A percentile compares a stretch with the other conserved stretches of the same genome.
These are phyloP conservation scores for Manis pentadactyla DNA, from an alignment of 2,797 vertebrate species.

Conservation along the genomic window DNA sequence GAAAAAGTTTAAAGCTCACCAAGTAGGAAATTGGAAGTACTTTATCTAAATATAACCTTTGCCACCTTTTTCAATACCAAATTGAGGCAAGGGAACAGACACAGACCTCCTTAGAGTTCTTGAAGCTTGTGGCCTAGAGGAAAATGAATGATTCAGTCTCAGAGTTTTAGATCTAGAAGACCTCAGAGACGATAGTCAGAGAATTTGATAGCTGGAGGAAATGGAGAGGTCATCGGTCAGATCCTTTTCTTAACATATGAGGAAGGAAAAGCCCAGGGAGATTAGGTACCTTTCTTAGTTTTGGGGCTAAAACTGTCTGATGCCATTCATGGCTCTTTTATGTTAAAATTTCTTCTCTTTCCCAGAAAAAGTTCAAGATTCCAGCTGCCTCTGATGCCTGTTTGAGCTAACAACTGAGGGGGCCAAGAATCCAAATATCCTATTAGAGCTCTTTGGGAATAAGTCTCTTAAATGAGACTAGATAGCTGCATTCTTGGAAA, in stretches of 20 bases:
- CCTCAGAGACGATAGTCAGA: neutral
- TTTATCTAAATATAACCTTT: constrained; percentile 14
- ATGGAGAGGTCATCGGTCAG: constrained; percentile 15
- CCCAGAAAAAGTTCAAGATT: constrained; percentile 50
- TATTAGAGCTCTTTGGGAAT: constrained; percentile 47
- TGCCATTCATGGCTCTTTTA: neutral
- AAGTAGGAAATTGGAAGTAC: neutral
- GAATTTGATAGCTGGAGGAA: constrained; percentile 40
- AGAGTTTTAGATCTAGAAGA: neutral
- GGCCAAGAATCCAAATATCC: neutral
- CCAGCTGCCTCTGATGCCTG: neutral
- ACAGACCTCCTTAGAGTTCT: neutral
- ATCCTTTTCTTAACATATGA: neutral
- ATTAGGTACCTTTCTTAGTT: neutral
- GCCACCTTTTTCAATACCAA: neutral
- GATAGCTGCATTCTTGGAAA: constrained; percentile 67
- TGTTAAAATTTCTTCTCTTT: constrained; percentile 29
- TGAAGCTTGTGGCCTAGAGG: neutral
- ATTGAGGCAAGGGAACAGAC: neutral
- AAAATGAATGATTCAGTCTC: neutral
- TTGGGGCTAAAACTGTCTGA: neutral
- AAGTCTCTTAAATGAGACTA: constrained; percentile 75
- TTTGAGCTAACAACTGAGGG: neutral
- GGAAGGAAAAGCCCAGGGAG: neutral
- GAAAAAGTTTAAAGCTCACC: neutral